phyloP scores from a whole-genome alignment of 2,888 invertebrate genomes.

The Temnothorax rugatulus region DNA sequence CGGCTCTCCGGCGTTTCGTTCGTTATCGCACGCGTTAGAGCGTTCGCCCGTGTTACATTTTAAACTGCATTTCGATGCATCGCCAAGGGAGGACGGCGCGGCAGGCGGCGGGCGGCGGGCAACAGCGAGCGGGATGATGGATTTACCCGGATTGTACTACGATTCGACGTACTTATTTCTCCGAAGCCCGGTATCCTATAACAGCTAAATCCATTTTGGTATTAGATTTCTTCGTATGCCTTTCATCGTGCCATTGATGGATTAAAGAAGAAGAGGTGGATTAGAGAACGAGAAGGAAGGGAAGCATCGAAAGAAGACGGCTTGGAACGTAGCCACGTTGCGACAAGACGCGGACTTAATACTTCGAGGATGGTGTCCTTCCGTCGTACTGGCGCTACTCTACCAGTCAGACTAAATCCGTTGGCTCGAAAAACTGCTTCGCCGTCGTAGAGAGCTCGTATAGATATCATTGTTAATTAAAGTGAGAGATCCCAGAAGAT shows the following conservation, averaged over 20 bases:
- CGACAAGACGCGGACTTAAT: conserved; percentile 62
- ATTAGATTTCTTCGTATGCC: conserved; percentile 80
- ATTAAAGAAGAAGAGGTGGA: conserved; percentile 73
- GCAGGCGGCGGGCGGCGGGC: conserved; percentile 5
- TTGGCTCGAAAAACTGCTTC: conserved; percentile 48
- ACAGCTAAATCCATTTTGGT: conserved; percentile 81
- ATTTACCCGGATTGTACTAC: conserved; percentile 69
- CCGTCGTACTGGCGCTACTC: conserved; percentile 56
- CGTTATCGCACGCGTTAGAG: conserved; percentile 64
- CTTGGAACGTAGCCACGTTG: conserved; percentile 73
- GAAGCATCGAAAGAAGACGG: conserved; percentile 62
- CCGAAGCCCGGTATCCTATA: conserved; percentile 72
- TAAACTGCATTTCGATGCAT: conserved; percentile 73
- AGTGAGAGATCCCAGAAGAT: conserved; percentile 7
- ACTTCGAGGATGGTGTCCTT: conserved; percentile 61
- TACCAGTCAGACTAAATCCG: conserved; percentile 55
- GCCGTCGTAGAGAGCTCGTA: conserved; percentile 15
- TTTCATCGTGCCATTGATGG: conserved; percentile 78
- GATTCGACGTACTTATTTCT: conserved; percentile 71
- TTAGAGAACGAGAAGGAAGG: conserved; percentile 41
- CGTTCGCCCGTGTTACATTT: conserved; percentile 69
- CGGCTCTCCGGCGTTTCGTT: conserved; percentile 54
- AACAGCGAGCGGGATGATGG: conserved; percentile 70
- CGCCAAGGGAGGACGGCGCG: conserved; percentile 54
- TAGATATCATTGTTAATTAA: conserved; percentile 37